A percentile compares a stretch with the other conserved stretches of the same genome.
Conservation (phyloP, 2,113 vertebrate species). For the Cricetomys ansorgei region DNA sequence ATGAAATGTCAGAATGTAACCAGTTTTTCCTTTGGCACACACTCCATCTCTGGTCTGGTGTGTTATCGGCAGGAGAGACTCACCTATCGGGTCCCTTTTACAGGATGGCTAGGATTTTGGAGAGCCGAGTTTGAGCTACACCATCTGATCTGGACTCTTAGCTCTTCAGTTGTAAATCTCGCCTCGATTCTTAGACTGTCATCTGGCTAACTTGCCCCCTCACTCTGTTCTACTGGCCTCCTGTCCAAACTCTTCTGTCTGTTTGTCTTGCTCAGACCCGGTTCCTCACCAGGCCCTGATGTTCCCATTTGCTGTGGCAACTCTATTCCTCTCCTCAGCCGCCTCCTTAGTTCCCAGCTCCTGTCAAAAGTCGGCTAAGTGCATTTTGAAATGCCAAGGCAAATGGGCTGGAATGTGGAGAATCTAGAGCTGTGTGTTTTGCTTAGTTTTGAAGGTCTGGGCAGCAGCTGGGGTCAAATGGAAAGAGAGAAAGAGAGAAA, state of each 20-base stretch:
- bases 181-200: neutral
- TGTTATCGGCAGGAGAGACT: accelerated
- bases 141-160: neutral
- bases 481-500: neutral
- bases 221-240: neutral
- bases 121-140: neutral
- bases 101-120: neutral
- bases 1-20: neutral
- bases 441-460: constrained; percentile 29
- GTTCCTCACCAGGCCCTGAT: neutral
- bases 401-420: constrained; percentile 22
- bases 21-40: neutral
- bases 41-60: neutral
- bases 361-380: constrained; percentile 9
- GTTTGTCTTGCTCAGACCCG: neutral
- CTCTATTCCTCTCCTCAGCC: neutral
- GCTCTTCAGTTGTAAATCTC: neutral
- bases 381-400: constrained; percentile 43
- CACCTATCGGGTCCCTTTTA: neutral
- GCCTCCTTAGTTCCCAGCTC: neutral
- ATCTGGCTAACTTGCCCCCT: neutral
- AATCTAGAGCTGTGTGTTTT: constrained; percentile 11
- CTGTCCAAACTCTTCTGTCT: neutral
- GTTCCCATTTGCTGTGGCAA: neutral
- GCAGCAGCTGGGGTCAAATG: neutral